Percentiles rank a stretch among this genome's conserved stretches.
phyloP scores from a whole-genome alignment of 2,113 vertebrate species.

The Ariopsis seemanni region DNA sequence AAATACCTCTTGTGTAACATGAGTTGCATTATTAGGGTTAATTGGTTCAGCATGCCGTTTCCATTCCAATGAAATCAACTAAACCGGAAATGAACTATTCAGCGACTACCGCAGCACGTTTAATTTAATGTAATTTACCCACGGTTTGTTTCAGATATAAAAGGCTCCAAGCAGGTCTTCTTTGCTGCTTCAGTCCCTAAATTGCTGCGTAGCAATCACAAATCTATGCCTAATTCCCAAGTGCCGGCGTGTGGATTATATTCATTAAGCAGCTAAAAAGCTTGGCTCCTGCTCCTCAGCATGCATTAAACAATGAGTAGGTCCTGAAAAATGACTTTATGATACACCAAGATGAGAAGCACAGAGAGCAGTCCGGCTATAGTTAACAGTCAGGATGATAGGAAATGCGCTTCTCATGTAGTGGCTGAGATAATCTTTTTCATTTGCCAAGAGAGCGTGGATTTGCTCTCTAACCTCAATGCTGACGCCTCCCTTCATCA shows the following conservation, averaged over 20 bases:
- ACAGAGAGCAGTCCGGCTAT: background rate
- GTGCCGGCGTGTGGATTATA: conserved; percentile 24
- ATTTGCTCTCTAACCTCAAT: conserved; percentile 63
- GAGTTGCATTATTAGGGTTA: background rate
- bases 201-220: background rate
- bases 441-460: conserved; percentile 58
- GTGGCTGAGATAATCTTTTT: conserved; percentile 43
- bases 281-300: conserved; percentile 48
- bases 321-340: background rate
- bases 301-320: conserved; percentile 54
- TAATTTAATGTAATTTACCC: conserved; percentile 39
- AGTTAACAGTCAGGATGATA: background rate
- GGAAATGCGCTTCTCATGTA: background rate
- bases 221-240: conserved; percentile 12
- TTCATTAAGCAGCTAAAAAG: conserved; percentile 40
- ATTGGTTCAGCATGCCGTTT: background rate
- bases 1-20: background rate
- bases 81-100: background rate
- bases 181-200: conserved; percentile 9
- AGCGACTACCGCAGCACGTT: background rate
- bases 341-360: background rate
- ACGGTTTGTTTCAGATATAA: conserved; percentile 8
- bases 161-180: conserved; percentile 41
- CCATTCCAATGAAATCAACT: background rate
- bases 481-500: conserved; percentile 58